A percentile compares a stretch with the other conserved stretches of the same genome.
These are phyloP conservation scores for Orthosia gracilis DNA, from an alignment of 2,888 invertebrate genomes.

Conservation along the genomic window DNA sequence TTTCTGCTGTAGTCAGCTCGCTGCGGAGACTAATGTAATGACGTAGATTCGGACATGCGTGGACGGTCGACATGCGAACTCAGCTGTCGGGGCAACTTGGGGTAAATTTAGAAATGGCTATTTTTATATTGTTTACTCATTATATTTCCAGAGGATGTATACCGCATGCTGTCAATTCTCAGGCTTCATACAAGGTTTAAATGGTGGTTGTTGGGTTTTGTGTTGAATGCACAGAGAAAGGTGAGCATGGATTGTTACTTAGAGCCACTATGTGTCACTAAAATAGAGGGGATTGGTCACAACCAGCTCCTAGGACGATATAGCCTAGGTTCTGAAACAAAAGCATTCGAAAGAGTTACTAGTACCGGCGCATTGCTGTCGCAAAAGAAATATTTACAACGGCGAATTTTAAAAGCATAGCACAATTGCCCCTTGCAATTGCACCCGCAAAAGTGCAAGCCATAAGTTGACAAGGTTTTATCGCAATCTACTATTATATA, in stretches of 20 bases:
- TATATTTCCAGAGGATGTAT: not conserved
- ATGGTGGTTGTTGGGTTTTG: too few relatives aligned
- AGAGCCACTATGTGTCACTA: not conserved
- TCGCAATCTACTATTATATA: too few relatives aligned
- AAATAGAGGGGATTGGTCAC: not conserved
- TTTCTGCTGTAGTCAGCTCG: constrained; percentile 78
- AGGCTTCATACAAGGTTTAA: too few relatives aligned
- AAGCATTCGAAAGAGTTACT: too few relatives aligned
- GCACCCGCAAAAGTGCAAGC: too few relatives aligned
- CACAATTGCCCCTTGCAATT: too few relatives aligned
- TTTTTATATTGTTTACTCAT: constrained; percentile 8
- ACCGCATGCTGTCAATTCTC: not conserved
- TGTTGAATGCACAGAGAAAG: too few relatives aligned
- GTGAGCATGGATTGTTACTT: not conserved
- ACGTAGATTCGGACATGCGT: constrained; percentile 42
- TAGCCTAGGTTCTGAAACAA: too few relatives aligned
- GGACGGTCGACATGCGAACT: constrained; percentile 34
- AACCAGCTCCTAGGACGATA: not conserved
- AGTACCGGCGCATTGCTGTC: too few relatives aligned
- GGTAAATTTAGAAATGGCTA: constrained; percentile 24
- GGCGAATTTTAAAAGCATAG: too few relatives aligned
- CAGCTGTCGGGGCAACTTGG: constrained; percentile 38
- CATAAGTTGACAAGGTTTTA: too few relatives aligned
- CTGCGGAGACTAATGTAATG: constrained; percentile 57
- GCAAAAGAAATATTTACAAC: too few relatives aligned